Conservation (phyloP, 2,113 vertebrate genomes). For the Epinephelus moara region DNA sequence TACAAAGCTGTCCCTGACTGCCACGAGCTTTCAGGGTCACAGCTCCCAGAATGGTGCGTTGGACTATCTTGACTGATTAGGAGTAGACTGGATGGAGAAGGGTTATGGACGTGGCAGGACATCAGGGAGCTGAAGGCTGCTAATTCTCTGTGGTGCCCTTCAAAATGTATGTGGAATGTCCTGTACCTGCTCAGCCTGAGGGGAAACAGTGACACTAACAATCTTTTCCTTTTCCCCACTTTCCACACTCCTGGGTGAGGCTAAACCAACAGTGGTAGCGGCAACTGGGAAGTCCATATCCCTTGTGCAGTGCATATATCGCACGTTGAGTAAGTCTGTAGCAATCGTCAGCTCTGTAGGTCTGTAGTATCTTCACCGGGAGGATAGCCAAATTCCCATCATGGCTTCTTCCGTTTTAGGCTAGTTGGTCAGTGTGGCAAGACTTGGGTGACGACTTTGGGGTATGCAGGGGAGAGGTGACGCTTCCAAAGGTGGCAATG, state of each 20-base stretch:
- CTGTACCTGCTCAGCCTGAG: background rate
- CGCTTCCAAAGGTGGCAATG: background rate
- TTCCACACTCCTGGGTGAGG: slow-evolving; percentile 2
- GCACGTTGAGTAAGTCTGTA: background rate
- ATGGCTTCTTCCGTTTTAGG: slow-evolving; percentile 16
- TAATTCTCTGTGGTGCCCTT: slow-evolving; percentile 42
- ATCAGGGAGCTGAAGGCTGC: slow-evolving; percentile 22
- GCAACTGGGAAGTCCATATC: background rate
- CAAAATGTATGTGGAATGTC: slow-evolving; percentile 17
- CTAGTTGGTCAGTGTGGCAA: background rate
- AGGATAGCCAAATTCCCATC: background rate
- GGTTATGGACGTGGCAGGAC: slow-evolving; percentile 6
- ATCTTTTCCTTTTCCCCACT: background rate
- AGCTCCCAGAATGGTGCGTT: slow-evolving; percentile 1
- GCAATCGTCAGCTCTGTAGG: background rate
- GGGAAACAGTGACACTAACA: background rate
- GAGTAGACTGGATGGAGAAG: slow-evolving; percentile 17
- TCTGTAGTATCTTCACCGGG: too few relatives aligned
- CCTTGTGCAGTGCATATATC: background rate
- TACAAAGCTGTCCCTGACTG: slow-evolving; percentile 16
- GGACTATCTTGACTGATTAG: slow-evolving; percentile 17
- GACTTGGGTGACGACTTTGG: background rate
- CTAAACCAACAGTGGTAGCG: background rate
- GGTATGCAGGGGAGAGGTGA: slow-evolving; percentile 12
- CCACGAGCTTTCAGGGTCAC: slow-evolving; percentile 1